These are phyloP conservation scores for Contarinia nasturtii DNA, from an alignment of 1,140 invertebrate species.

Conservation along the genomic window DNA sequence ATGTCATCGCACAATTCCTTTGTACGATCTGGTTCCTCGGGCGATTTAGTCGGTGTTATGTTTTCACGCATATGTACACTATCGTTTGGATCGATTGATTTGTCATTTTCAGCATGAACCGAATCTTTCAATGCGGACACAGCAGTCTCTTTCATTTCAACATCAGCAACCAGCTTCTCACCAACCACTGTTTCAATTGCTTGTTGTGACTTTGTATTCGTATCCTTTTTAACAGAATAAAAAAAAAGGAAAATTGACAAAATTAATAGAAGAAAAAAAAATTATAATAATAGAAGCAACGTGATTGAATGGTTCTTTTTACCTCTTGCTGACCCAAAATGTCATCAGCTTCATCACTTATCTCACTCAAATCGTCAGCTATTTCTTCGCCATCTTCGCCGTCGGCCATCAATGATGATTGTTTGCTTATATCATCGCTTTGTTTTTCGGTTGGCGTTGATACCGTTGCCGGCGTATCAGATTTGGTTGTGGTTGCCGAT, in stretches of 20 bases:
- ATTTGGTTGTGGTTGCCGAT: slow-evolving; percentile 10
- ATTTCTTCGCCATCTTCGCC: slow-evolving; percentile 30
- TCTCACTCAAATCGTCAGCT: slow-evolving; percentile 58
- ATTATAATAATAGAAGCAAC: slow-evolving; percentile 1
- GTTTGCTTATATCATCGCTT: slow-evolving; percentile 12
- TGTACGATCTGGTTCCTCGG: slow-evolving; percentile 22
- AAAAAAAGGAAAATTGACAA: slow-evolving; percentile 2
- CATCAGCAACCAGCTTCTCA: no score
- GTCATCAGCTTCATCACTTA: slow-evolving; percentile 71
- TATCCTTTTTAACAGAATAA: no score
- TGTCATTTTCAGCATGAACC: slow-evolving; percentile 4
- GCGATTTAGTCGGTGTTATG: slow-evolving; percentile 16
- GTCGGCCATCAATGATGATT: slow-evolving; percentile 8
- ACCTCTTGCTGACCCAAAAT: slow-evolving; percentile 61
- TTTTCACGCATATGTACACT: slow-evolving; percentile 6
- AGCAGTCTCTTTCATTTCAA: slow-evolving; percentile 5
- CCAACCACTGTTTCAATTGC: no score
- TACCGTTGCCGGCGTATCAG: slow-evolving; percentile 16
- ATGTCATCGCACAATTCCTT: neutral
- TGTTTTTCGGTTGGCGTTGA: slow-evolving; percentile 10
- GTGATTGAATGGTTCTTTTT: no score
- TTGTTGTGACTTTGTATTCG: slow-evolving; percentile 5
- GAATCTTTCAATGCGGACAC: slow-evolving; percentile 8
- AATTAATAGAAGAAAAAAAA: slow-evolving; percentile 6
- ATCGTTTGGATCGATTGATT: no score